Evolutionary conservation across 2,797 vertebrate species (phyloP).

Genomic region (Sorex maritimensis): DNA sequence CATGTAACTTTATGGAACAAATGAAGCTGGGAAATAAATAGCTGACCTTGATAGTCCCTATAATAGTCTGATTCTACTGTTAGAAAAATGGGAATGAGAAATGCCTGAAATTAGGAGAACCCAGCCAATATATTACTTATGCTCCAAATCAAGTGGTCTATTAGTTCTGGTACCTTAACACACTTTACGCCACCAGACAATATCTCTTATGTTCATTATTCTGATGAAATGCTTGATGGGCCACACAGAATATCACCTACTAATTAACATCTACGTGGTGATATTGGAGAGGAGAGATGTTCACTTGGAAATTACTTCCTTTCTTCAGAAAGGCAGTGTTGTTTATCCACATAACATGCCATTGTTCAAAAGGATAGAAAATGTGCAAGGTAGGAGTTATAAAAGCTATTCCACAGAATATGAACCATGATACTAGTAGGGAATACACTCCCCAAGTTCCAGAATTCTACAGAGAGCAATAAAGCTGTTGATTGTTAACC

Average conservation of each 20-base stretch:
- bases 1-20: neutral
- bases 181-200: fast-evolving
- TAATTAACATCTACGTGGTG: neutral
- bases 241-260: neutral
- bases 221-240: neutral
- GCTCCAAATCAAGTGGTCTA: too few species aligned
- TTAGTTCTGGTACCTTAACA: neutral
- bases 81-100: neutral
- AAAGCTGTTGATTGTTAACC: neutral
- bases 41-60: neutral
- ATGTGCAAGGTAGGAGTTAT: neutral
- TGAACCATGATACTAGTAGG: neutral
- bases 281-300: neutral
- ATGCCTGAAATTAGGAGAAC: neutral
- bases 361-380: neutral
- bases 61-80: neutral
- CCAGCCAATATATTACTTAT: neutral
- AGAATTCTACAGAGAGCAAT: neutral
- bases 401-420: neutral
- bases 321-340: neutral
- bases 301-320: neutral
- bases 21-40: constrained; percentile 14
- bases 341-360: neutral
- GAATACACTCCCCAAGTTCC: neutral
- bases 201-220: neutral